Conservation (phyloP, 2,113 vertebrate genomes). For the Garra rufa region DNA sequence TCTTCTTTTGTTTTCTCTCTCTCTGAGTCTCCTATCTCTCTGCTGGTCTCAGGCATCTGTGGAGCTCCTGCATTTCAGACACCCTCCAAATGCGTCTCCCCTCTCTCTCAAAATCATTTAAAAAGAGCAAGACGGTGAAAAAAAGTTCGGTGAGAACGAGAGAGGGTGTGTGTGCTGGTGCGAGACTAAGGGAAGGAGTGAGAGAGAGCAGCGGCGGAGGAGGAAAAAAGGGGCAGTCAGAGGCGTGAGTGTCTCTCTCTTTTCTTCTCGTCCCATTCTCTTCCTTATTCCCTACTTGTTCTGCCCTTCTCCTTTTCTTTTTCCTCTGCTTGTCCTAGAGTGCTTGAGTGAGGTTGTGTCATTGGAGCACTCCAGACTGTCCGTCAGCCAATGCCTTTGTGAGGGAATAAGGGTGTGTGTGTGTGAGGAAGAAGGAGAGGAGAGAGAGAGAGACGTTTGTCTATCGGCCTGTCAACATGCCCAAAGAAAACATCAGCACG, state of each 20-base stretch:
- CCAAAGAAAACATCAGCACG: constrained; percentile 82
- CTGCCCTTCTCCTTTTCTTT: constrained; percentile 58
- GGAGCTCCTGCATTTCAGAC: constrained; percentile 71
- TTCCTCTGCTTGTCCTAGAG: constrained; percentile 61
- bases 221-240: constrained; percentile 71
- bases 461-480: constrained; percentile 86
- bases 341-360: constrained; percentile 78
- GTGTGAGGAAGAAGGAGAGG: not conserved
- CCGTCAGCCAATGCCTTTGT: constrained; percentile 74
- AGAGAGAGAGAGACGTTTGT: constrained; percentile 43
- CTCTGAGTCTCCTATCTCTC: constrained; percentile 43
- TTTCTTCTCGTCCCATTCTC: constrained; percentile 57
- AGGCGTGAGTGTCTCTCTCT: constrained; percentile 58
- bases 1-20: constrained; percentile 38
- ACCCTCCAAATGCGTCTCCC: constrained; percentile 71
- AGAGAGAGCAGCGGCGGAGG: constrained; percentile 49
- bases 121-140: constrained; percentile 58
- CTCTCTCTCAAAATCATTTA: constrained; percentile 76
- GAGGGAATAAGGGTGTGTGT: constrained; percentile 30
- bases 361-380: constrained; percentile 71
- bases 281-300: constrained; percentile 55
- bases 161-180: constrained; percentile 40
- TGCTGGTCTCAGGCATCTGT: constrained; percentile 54
- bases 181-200: constrained; percentile 63
- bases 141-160: constrained; percentile 32